Evolutionary conservation across 1,140 invertebrate species (phyloP), one percentile per base, ranked within the genome.

Genomic region (Polyergus mexicanus): DNA sequence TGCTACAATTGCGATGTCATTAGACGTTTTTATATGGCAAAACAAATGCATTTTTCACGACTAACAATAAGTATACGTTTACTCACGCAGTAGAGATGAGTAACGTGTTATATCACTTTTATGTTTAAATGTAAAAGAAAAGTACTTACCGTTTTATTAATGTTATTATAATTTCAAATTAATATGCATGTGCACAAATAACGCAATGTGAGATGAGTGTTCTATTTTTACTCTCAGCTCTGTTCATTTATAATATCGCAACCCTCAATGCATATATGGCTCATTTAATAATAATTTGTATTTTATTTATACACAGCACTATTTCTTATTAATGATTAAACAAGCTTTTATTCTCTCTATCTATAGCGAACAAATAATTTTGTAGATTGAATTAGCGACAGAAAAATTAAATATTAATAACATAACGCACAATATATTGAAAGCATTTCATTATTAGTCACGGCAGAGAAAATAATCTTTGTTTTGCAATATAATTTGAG

Each of bases 401-500:
- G 47, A 77, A 19, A 76, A 76, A 84, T 77, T 7, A 35, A 76
- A 76, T n/a, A 47, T 77, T 10, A 41, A 84, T 84, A 74, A 72
- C 11, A 32, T 75, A 44, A 41, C 32, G n/a, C 10, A 16, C 3
- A 19, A 8, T 60, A 11, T n/a, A 75, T 84, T 16, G 8, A 10
- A 63, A 16, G 41, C 13, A 41, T 13, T 51, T 28, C 13, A 76
- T 84, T 84, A 25, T 63, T 58, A 66, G 11, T 54, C 41, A n/a
- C 5, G 54, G 8, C 4, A n/a, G 10, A 75, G 41, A 62, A 76
- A 51, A 47, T 35, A 75, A 84, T 75, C 13, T 41, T 41, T 10
- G 44, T 35, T 25, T 71, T 44, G 54, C 54, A 60, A 60, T 71
- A 32, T 54, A 68, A 80, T 72, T 72, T 60, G 56, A 58, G 63